phyloP scores from a whole-genome alignment of 2,113 vertebrate species.

The Alectura lathami region DNA sequence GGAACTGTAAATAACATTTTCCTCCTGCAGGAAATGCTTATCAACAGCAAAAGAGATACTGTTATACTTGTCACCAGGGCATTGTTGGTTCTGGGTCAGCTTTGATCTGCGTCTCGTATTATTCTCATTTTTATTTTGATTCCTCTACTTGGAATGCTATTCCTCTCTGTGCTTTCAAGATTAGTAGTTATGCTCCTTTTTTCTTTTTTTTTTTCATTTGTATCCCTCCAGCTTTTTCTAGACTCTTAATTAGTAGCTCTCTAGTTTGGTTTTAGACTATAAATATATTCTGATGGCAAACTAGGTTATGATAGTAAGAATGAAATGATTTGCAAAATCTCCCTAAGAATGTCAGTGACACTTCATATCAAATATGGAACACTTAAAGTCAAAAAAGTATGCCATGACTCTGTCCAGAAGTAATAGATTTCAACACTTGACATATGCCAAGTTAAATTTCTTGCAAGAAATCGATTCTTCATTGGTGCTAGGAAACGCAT shows the following conservation, averaged over 20 bases:
- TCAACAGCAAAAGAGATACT: background rate
- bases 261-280: background rate
- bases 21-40: background rate
- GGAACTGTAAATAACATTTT: background rate
- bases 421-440: background rate
- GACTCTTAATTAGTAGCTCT: background rate
- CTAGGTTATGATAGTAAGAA: background rate
- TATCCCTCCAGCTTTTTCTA: background rate
- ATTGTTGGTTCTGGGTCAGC: background rate
- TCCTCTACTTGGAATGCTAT: background rate
- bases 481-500: background rate
- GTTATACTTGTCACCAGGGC: background rate
- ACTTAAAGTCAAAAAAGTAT: background rate
- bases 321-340: background rate
- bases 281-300: background rate
- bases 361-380: background rate
- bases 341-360: background rate
- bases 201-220: background rate
- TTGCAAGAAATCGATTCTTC: background rate
- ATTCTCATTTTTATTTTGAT: constrained; percentile 26
- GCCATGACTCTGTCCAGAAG: background rate
- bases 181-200: background rate
- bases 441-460: background rate
- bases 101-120: background rate
- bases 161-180: background rate